These are phyloP conservation scores for Crotalus tigris DNA, from an alignment of 2,113 vertebrate genomes.

Conservation along the genomic window DNA sequence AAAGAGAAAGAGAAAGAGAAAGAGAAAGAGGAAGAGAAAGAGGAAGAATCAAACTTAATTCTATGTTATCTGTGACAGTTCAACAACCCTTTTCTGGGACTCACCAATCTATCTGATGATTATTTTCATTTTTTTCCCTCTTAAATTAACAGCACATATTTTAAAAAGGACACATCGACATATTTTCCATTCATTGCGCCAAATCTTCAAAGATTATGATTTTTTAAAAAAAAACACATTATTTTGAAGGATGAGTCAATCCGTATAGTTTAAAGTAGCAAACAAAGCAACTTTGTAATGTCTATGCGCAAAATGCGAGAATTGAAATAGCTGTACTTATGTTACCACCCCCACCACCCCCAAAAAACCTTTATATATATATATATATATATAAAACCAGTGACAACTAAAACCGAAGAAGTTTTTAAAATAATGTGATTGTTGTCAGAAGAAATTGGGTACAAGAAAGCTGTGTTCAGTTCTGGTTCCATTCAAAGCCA, in stretches of 20 bases:
- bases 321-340: slow-evolving; percentile 9
- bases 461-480: slow-evolving; percentile 80
- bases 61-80: not conserved
- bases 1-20: too few species aligned
- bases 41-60: not conserved
- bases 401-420: slow-evolving; percentile 84
- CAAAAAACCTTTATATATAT: slow-evolving; percentile 33
- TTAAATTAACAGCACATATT: slow-evolving; percentile 25
- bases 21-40: too few species aligned
- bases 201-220: not conserved
- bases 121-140: not conserved
- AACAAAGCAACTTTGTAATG: slow-evolving; percentile 42
- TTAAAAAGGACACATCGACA: not conserved
- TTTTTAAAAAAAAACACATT: not conserved
- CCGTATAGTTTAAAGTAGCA: slow-evolving; percentile 17
- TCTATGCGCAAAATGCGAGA: slow-evolving; percentile 26
- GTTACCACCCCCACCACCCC: slow-evolving; percentile 22
- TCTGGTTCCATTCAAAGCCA: slow-evolving; percentile 85
- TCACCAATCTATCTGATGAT: slow-evolving; percentile 1
- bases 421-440: slow-evolving; percentile 91
- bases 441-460: slow-evolving; percentile 93
- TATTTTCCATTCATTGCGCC: not conserved
- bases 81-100: not conserved
- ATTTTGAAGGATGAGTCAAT: not conserved
- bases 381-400: slow-evolving; percentile 75